Evolutionary conservation across 2,113 vertebrate species (phyloP).

Genomic region (Chaetodon trifascialis): DNA sequence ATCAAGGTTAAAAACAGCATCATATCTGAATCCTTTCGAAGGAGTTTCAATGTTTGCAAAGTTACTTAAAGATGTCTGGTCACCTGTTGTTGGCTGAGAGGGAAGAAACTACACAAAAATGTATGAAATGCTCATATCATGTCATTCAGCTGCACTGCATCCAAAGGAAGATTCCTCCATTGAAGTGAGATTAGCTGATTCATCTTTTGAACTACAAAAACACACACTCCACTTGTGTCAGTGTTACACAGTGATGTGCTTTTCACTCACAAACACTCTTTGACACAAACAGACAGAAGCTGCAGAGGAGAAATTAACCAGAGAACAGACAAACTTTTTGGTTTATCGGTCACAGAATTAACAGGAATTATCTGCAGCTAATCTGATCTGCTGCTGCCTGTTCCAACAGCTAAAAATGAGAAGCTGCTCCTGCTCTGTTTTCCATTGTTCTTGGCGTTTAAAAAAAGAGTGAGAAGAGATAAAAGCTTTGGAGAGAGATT

Average conservation of each 20-base stretch:
- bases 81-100: constrained; percentile 1
- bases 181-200: no score
- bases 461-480: not conserved
- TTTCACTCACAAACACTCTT: no score
- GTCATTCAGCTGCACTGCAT: not conserved
- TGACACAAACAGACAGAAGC: not conserved
- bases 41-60: no score
- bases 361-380: not conserved
- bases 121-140: not conserved
- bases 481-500: not conserved
- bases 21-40: no score
- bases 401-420: not conserved
- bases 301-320: not conserved
- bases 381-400: not conserved
- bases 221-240: no score
- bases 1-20: not conserved
- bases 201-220: no score
- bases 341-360: not conserved
- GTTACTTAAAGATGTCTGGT: not conserved
- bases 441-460: not conserved
- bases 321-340: not conserved
- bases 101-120: not conserved
- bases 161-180: not conserved
- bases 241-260: no score
- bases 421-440: not conserved